Evolutionary conservation across 2,888 invertebrate species (phyloP), one percentile per base, ranked within the genome.

Genomic region (Drosophila leonis): DNA sequence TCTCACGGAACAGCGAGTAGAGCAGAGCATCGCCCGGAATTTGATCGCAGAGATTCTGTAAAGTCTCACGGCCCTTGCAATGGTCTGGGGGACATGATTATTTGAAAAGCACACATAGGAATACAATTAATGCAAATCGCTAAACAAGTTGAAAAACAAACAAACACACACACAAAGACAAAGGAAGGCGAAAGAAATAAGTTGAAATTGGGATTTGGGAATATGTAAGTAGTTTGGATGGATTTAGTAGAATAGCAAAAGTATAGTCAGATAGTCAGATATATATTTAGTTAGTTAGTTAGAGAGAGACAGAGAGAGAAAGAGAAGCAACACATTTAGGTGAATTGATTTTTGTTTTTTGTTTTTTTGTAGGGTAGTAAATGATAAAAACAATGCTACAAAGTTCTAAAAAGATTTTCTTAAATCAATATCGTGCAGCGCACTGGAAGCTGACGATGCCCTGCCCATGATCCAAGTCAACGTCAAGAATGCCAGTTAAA

Each of bases 21-120:
- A 98, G 95, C 49, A 97, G 94, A 4, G 98, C 97, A 93, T 98
- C 98, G 20, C 98, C 98, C 15, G 97, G 97, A 93, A 98, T 97
- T 92, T 96, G 95, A 57, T 97, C 96, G 93, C 98, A 98, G 79
- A 98, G 94, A 83, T 96, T 96, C 56, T 96, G 95, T 88, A 97
- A 94, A 57, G 96, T 95, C 91, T 97, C 97, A 90, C 93, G 93
- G 83, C 93, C 92, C 85, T 93, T 93, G 90, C 93, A 93, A 88
- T 92, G 93, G 91, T 92, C 93, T 93, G 91, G 91, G 92, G 92
- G 93, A 93, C 92, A 93, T 93, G 92, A 92, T 91, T 92, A 91
- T 92, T 92, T 88, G 82, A 91, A 92, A 90, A 88, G 88, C 89
- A 90, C 87, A 87, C 85, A 82, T 80, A 88, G 83, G 80, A 83